phyloP scores from a whole-genome alignment of 2,797 vertebrate genomes.

The Euthynnus affinis region DNA sequence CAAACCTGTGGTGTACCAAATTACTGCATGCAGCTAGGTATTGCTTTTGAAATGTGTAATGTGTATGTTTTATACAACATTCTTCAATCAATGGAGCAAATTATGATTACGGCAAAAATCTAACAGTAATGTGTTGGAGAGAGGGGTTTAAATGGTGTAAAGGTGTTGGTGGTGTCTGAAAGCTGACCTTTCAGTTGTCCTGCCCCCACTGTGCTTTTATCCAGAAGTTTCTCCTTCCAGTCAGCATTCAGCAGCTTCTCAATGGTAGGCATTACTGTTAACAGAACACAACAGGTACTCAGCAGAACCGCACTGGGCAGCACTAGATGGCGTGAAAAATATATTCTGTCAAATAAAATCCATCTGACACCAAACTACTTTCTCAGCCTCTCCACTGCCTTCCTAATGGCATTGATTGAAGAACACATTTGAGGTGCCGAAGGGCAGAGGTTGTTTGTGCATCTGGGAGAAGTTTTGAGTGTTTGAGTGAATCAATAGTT shows the following conservation, averaged over 20 bases:
- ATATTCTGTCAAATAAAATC: slow-evolving; percentile 61
- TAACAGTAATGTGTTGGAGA: not conserved
- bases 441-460: slow-evolving; percentile 74
- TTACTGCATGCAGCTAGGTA: too few species aligned
- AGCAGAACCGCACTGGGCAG: slow-evolving; percentile 34
- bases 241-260: slow-evolving; percentile 94
- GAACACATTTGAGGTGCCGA: slow-evolving; percentile 54
- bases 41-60: too few species aligned
- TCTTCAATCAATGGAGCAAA: not conserved
- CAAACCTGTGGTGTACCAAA: not conserved
- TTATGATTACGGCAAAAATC: not conserved
- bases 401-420: slow-evolving; percentile 72
- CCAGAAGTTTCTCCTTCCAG: slow-evolving; percentile 94
- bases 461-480: slow-evolving; percentile 73
- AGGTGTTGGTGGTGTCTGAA: slow-evolving; percentile 33
- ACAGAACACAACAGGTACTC: slow-evolving; percentile 71
- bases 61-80: not conserved
- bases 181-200: slow-evolving; percentile 93
- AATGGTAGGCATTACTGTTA: slow-evolving; percentile 94
- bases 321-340: slow-evolving; percentile 49
- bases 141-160: slow-evolving; percentile 1
- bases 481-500: slow-evolving; percentile 82
- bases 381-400: slow-evolving; percentile 60
- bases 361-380: slow-evolving; percentile 59
- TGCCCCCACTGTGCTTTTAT: slow-evolving; percentile 83